These are phyloP conservation scores for Temnothorax nylanderi DNA, from an alignment of 1,140 invertebrate genomes.

Conservation along the genomic window DNA sequence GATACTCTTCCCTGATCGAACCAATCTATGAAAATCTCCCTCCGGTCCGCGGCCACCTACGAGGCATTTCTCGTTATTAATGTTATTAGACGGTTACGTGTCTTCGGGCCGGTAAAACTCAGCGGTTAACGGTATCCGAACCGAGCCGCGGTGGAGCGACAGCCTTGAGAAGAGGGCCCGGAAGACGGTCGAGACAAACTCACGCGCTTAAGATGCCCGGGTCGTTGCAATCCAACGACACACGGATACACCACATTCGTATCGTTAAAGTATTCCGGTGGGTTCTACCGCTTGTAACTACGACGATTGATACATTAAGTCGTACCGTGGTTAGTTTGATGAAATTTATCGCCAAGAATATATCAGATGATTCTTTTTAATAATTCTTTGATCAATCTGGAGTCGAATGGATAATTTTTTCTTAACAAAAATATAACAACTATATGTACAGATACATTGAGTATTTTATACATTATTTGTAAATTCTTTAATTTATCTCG, in stretches of 20 bases:
- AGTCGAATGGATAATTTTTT: not conserved
- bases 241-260: not conserved
- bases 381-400: not conserved
- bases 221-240: conserved; percentile 14
- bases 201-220: conserved; percentile 32
- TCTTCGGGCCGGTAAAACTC: conserved; percentile 77
- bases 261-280: conserved; percentile 33
- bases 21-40: conserved; percentile 54
- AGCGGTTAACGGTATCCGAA: conserved; percentile 79
- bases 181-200: conserved; percentile 69
- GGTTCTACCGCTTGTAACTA: not conserved
- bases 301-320: conserved; percentile 34
- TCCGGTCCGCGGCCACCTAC: conserved; percentile 77
- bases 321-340: not conserved
- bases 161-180: conserved; percentile 75
- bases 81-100: conserved; percentile 79
- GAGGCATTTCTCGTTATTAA: conserved; percentile 78
- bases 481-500: not conserved
- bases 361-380: not conserved
- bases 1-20: conserved; percentile 55
- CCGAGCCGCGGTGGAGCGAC: conserved; percentile 73
- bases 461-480: not conserved
- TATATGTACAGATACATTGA: not conserved
- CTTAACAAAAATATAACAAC: not conserved
- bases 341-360: not conserved